Base-by-base conservation (phyloP, 1,140 invertebrate genomes). In the Yoshiicerus persimilis region DNA sequence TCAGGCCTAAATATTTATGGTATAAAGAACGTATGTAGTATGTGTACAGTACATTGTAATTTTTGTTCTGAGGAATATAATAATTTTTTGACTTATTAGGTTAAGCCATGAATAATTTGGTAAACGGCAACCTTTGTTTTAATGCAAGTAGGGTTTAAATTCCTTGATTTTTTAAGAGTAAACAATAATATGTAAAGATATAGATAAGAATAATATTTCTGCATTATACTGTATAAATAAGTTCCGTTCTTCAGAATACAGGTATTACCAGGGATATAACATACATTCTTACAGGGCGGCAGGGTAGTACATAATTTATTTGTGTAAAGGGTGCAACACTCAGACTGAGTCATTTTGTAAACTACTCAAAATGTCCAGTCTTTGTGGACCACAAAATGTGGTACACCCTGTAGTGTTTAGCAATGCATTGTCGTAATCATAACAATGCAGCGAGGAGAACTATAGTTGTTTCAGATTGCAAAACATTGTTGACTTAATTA, bases 191-290 rank as follows among this genome's bases (percentile, higher is more conserved):
- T 80, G 75, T 34, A 80, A 80, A 34, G 75, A 80, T 30, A 25
- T 70, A 70, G 23, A n/a, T 80, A 80, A 36, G n/a, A 80, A 80
- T 30, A 80, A 80, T 80, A 80, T 36, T 80, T 80, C 32, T 80
- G 75, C 75, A 38, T 80, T 38, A 4, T 32, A 77, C 16, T 80
- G 4, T 66, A 66, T 23, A 23, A 66, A 80, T 38, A n/a, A 80
- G 16, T 77, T 80, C 75, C 9, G 32, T 34, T 34, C 27, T 13
- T 56, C 47, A 56, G n/a, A n/a, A n/a, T 56, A 56, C 47, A 56
- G 47, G n/a, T 56, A 56, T 56, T 56, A n/a, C n/a, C n/a, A n/a
- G n/a, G n/a, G n/a, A n/a, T n/a, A n/a, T n/a, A n/a, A 56, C 47
- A 56, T 56, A 56, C 47, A 56, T 56, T n/a, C 20, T 56, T 56